Evolutionary conservation across 2,113 vertebrate species (phyloP), one percentile per base, ranked within the genome.

Genomic region (Dolichallabes microphthalmus): DNA sequence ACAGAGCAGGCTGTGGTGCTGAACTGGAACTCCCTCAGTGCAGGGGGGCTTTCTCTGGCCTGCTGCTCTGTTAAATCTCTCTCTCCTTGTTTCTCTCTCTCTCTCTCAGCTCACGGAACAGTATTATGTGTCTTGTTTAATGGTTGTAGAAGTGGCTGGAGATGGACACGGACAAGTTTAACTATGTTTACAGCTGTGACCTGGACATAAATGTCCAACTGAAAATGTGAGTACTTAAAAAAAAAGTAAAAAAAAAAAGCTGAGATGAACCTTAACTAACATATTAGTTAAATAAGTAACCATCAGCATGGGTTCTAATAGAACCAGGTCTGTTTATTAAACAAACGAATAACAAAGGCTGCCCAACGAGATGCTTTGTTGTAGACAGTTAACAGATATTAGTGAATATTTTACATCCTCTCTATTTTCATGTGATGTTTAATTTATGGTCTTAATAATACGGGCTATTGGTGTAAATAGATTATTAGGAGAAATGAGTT

Each of bases 161-260:
- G 88, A 95, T 95, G 88, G 97, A 98, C 85, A 94, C 96, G 0
- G 97, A 98, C 89, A 97, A 96, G 89, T 98, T 99, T 88, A 95
- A 94, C 88, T 99, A 98, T 89, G 96, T 97, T 27, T 98, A 98
- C 86, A 99, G 98, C 86, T 99, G 98, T 84, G 98, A 99, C 82
- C 25, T 99, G 94, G 97, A 99, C 89, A 97, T 98, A 91, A 99
- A 98, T 84, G 97, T 99, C 85, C 97, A 98, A 90, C 95, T 99
- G 52, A 99, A 99, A 90, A 99, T 99, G 98, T 99, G 86, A 98
- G 97, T 95, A 71, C 39, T 82, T 81, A 15, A 58, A 45, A 8
- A 45, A 45, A 45, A 45, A 45, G 39, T 4, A 14, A n/a, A 45
- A 35, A 8, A 45, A 45, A 45, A 45, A 45, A 45, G 39, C 10